A percentile compares a stretch with the other conserved stretches of the same genome.
These are phyloP conservation scores for Pachyseris speciosa DNA, from an alignment of 64 coral and sea anemone species.

Conservation along the genomic window DNA sequence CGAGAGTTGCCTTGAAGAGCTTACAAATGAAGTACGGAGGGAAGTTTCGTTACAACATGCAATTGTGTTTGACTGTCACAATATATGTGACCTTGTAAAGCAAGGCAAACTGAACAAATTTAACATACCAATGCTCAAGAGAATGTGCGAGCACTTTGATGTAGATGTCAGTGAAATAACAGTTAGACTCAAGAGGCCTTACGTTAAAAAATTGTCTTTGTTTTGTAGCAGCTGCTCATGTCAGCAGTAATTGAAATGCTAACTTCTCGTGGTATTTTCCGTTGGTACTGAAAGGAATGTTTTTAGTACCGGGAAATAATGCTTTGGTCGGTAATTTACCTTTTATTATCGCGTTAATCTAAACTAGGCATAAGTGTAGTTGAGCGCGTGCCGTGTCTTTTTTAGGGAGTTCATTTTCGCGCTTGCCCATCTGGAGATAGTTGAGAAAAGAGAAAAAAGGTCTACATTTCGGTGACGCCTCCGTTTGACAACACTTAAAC, in stretches of 20 bases:
- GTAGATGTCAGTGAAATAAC: background rate
- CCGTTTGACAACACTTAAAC: no score
- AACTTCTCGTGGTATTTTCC: no score
- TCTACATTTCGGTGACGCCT: no score
- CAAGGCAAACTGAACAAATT: slow-evolving; percentile 9
- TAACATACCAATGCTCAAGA: background rate
- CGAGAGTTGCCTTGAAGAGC: background rate
- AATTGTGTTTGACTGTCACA: slow-evolving; percentile 9
- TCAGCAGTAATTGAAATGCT: background rate
- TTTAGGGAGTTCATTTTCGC: no score
- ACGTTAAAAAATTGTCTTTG: background rate
- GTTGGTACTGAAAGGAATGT: no score
- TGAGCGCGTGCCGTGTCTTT: no score
- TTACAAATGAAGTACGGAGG: background rate
- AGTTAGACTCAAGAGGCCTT: background rate
- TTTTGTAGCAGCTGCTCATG: slow-evolving; percentile 17
- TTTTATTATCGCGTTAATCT: no score
- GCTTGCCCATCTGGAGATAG: no score
- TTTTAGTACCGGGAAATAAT: no score
- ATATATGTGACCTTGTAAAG: slow-evolving; percentile 1
- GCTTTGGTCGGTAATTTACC: no score
- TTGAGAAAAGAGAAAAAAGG: no score
- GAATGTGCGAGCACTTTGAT: background rate
- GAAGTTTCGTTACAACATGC: slow-evolving; percentile 5
- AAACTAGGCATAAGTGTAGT: no score